phyloP scores from a whole-genome alignment of 2,888 invertebrate species.

The Pyrrhia umbra region DNA sequence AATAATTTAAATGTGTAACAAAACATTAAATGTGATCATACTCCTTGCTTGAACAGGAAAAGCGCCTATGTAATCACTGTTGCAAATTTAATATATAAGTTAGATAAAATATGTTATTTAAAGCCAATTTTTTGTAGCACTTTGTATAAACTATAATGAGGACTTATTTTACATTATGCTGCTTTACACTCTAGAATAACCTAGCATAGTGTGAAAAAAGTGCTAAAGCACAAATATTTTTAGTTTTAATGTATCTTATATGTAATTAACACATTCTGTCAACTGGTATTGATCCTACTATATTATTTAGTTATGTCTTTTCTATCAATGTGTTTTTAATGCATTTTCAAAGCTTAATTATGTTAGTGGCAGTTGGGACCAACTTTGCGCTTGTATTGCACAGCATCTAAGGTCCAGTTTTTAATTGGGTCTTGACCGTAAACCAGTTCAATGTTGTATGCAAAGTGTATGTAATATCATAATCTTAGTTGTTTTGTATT shows the following conservation, averaged over 20 bases:
- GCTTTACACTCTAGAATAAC: not conserved
- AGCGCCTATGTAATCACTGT: slow-evolving; percentile 50
- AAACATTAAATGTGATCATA: slow-evolving; percentile 43
- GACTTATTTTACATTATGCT: slow-evolving; percentile 51
- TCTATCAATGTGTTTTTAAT: slow-evolving; percentile 48
- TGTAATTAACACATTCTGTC: slow-evolving; percentile 55
- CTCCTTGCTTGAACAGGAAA: slow-evolving; percentile 53
- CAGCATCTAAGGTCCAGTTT: slow-evolving; percentile 51
- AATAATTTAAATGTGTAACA: slow-evolving; percentile 42
- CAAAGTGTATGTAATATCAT: slow-evolving; percentile 69
- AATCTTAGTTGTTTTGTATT: slow-evolving; percentile 76
- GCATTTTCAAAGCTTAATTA: slow-evolving; percentile 61
- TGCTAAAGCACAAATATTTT: slow-evolving; percentile 50
- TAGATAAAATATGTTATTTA: slow-evolving; percentile 50
- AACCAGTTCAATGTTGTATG: slow-evolving; percentile 64
- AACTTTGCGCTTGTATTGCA: slow-evolving; percentile 58
- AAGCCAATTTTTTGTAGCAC: slow-evolving; percentile 48
- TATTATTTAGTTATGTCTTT: slow-evolving; percentile 49
- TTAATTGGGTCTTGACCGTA: slow-evolving; percentile 54
- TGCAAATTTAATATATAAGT: slow-evolving; percentile 52
- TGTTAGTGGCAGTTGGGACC: slow-evolving; percentile 61
- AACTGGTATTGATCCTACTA: slow-evolving; percentile 46
- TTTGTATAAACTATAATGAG: slow-evolving; percentile 43
- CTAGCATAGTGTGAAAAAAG: slow-evolving; percentile 45
- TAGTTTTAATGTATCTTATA: slow-evolving; percentile 55